phyloP scores from a whole-genome alignment of 2,113 vertebrate genomes.

The Xiphophorus maculatus region DNA sequence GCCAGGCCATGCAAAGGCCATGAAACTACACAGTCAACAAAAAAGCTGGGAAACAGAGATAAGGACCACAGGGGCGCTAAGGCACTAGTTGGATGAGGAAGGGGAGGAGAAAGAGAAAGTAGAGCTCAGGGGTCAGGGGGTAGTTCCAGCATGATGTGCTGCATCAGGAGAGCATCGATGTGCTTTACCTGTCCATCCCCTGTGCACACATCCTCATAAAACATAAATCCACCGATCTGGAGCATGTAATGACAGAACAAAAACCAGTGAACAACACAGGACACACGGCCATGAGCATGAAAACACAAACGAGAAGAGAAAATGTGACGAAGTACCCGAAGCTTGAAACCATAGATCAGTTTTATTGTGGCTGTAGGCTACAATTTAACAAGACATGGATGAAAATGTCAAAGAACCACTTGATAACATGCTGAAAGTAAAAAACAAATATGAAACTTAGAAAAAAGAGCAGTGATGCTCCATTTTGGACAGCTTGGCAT shows the following conservation, averaged over 20 bases:
- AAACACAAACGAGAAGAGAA: conserved; percentile 30
- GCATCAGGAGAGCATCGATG: conserved; percentile 42
- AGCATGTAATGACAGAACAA: conserved; percentile 78
- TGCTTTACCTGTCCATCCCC: conserved; percentile 76
- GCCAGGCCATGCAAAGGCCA: conserved; percentile 67
- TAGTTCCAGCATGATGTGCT: conserved; percentile 29
- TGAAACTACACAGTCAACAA: conserved; percentile 43
- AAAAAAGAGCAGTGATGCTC: conserved; percentile 36
- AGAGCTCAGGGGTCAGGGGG: conserved; percentile 3
- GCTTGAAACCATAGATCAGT: conserved; percentile 38
- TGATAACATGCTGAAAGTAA: conserved; percentile 13
- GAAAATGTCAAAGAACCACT: conserved; percentile 30
- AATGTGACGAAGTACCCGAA: conserved; percentile 20
- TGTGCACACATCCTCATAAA: conserved; percentile 77
- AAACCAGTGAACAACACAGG: conserved; percentile 67
- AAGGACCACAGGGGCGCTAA: conserved; percentile 18
- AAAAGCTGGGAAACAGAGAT: conserved; percentile 49
- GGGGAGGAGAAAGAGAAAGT: conserved; percentile 1
- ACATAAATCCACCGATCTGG: conserved; percentile 80
- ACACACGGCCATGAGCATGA: conserved; percentile 40
- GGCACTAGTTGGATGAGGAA: conserved; percentile 7
- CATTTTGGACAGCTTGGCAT: conserved; percentile 25
- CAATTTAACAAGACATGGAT: conserved; percentile 42
- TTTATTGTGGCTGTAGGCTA: conserved; percentile 39
- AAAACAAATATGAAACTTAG: conserved; percentile 37